phyloP scores from a whole-genome alignment of 2,113 vertebrate genomes.

The Tursiops truncatus region DNA sequence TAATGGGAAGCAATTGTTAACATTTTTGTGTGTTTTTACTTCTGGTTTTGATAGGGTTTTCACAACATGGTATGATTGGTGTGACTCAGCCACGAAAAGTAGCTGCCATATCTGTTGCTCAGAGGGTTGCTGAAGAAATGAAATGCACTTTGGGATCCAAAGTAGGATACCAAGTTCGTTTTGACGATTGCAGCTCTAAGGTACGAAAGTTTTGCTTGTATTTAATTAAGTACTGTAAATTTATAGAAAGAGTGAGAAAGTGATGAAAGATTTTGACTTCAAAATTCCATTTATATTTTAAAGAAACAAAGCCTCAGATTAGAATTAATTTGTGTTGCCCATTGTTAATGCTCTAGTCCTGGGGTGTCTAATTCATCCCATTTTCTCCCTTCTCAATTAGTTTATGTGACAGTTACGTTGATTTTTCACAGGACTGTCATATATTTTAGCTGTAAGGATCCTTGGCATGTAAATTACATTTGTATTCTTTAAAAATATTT shows the following conservation, averaged over 20 bases:
- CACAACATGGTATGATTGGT: conserved; percentile 88
- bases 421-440: conserved; percentile 34
- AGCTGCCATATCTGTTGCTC: conserved; percentile 95
- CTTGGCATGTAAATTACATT: not conserved
- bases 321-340: conserved; percentile 42
- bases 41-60: conserved; percentile 85
- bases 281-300: conserved; percentile 22
- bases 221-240: not conserved
- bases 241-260: not conserved
- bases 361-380: not conserved
- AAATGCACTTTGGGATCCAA: conserved; percentile 86
- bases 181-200: conserved; percentile 94
- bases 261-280: not conserved
- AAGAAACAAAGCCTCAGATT: conserved; percentile 10
- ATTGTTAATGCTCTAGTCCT: conserved; percentile 24
- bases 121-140: conserved; percentile 96
- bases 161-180: conserved; percentile 97
- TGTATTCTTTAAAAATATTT: not conserved
- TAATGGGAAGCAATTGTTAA: conserved; percentile 32
- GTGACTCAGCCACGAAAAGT: conserved; percentile 96
- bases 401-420: not conserved
- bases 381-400: not conserved
- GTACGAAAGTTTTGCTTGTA: conserved; percentile 79
- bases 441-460: conserved; percentile 12
- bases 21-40: conserved; percentile 28